Evolutionary conservation across 37 sponge, comb jelly and placozoan species (phyloP), one percentile per base, ranked within the genome.

Genomic region (Crambe crambe): DNA sequence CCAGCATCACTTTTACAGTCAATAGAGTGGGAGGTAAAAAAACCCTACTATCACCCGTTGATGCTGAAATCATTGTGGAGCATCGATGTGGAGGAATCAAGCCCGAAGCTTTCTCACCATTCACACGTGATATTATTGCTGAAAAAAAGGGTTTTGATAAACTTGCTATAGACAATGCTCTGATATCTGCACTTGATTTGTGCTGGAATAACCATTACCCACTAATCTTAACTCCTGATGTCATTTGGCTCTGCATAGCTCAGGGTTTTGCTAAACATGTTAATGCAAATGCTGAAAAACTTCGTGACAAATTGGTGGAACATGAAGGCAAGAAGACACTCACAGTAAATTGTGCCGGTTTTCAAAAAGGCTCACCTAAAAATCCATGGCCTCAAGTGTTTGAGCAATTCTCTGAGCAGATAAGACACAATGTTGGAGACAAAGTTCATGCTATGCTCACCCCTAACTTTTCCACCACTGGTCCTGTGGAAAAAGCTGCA

Each of bases 321-420:
- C 85, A 83, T 51, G 76, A 89, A 38, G 85, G 85, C 25, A 89
- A 89, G 51, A 70, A 59, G 21, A 27, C 30, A 3, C 47, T 85
- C 1, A 29, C 0, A 0, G 85, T 89, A 0, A 29, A 34, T 3
- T 32, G 80, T 15, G 85, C 73, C 63, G 80, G 74, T 40, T 83
- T 89, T 41, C 66, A 75, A 40, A 89, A 83, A 64, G 88, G 88
- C 8, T 74, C 74, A 31, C 38, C 59, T 4, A 35, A 56, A 5
- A 87, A 87, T 56, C 82, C 88, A 26, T 87, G 88, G 88, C 68
- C 82, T n/a, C 80, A 83, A 37, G 85, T 80, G 6, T 83, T 89
- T 54, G 68, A 60, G 20, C 84, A n/a, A n/a, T n/a, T n/a, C n/a
- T n/a, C n/a, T n/a, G n/a, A n/a, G n/a, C n/a, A n/a, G n/a, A n/a